These are phyloP conservation scores for Mormyrus hasselquistii DNA, from an alignment of 2,797 vertebrate genomes.

Conservation along the genomic window DNA sequence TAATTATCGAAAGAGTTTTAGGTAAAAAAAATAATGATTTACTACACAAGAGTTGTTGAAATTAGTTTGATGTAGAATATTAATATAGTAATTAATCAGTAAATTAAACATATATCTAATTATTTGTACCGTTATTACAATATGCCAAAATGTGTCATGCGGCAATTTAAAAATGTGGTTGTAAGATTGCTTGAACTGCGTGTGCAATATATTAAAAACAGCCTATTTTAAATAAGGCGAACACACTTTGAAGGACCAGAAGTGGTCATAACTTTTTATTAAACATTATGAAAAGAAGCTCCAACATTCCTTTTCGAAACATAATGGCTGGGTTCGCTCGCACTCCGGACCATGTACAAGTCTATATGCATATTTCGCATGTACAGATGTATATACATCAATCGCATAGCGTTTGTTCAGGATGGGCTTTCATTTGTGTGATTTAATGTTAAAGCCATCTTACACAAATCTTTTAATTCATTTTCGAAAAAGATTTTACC, in stretches of 20 bases:
- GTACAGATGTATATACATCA: constrained; percentile 65
- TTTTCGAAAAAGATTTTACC: background rate
- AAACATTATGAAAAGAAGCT: constrained; percentile 75
- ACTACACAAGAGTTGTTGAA: background rate
- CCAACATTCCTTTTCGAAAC: constrained; percentile 64
- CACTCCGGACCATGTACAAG: constrained; percentile 58
- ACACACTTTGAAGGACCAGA: constrained; percentile 12
- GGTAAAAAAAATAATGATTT: background rate
- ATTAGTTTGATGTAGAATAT: background rate
- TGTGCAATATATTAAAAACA: background rate
- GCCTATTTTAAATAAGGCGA: background rate
- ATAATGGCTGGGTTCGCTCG: constrained; percentile 62
- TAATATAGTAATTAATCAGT: background rate
- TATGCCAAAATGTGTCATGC: background rate
- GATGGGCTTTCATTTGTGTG: background rate
- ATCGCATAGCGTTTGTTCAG: constrained; percentile 40
- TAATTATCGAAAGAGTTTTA: background rate
- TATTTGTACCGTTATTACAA: background rate
- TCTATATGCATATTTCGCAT: constrained; percentile 68
- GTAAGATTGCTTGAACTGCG: background rate
- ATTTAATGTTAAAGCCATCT: constrained; percentile 4
- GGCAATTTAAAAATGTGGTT: background rate
- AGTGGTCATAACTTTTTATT: constrained; percentile 71
- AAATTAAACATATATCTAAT: background rate
- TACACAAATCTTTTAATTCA: background rate